Conservation (phyloP, 1,140 invertebrate genomes). For the Sitophilus oryzae region DNA sequence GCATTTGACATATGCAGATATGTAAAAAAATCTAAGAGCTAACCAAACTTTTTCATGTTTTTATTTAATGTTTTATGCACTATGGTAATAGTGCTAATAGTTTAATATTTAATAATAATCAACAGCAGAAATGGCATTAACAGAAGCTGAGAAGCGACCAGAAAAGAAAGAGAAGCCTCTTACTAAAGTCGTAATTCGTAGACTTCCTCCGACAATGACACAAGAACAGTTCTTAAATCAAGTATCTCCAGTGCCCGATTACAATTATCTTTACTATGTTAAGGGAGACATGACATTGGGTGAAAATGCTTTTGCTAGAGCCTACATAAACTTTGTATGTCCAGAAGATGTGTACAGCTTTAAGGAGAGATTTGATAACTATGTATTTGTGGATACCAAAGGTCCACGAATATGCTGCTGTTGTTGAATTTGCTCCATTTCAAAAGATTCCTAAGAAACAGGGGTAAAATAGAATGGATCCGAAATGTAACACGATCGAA, state of each 20-base stretch:
- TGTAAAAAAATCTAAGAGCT: too few relatives aligned
- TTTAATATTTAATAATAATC: too few relatives aligned
- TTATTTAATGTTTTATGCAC: too few relatives aligned
- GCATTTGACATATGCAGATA: too few relatives aligned
- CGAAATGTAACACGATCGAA: constrained; percentile 82
- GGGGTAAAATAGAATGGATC: constrained; percentile 61
- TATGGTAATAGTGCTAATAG: too few relatives aligned
- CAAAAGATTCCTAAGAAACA: constrained; percentile 85
- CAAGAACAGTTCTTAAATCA: constrained; percentile 85
- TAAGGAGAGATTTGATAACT: constrained; percentile 92
- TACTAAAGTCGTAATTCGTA: constrained; percentile 79
- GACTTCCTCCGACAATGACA: constrained; percentile 85
- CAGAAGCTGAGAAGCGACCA: constrained; percentile 21
- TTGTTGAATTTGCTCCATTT: constrained; percentile 93
- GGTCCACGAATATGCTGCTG: constrained; percentile 85
- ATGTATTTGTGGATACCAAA: constrained; percentile 89
- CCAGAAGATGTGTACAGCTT: constrained; percentile 74
- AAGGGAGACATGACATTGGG: constrained; percentile 78
- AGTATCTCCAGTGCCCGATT: constrained; percentile 81
- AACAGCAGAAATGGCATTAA: constrained; percentile 26
- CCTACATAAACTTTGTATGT: constrained; percentile 85
- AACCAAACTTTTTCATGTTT: too few relatives aligned
- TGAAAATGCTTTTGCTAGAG: constrained; percentile 76
- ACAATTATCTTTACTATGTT: constrained; percentile 86
- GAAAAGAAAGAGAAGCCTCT: constrained; percentile 40